phyloP scores from a whole-genome alignment of 2,113 vertebrate genomes.

The Daubentonia madagascariensis region DNA sequence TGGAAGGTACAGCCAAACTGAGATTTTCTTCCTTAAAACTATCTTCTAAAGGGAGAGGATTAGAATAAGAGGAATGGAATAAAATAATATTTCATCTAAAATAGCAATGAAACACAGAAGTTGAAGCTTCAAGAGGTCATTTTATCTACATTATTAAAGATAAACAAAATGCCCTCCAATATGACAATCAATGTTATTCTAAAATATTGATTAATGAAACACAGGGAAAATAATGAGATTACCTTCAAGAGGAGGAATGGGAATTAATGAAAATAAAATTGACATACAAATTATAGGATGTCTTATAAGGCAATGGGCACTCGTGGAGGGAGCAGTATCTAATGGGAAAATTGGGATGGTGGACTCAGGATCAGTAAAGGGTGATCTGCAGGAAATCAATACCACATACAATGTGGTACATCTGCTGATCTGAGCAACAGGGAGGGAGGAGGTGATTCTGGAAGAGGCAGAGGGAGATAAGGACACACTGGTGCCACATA shows the following conservation, averaged over 20 bases:
- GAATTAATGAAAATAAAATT: not conserved
- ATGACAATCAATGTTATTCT: accelerated
- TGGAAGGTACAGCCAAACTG: not conserved
- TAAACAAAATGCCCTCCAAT: not conserved
- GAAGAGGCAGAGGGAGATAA: not conserved
- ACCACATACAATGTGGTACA: accelerated
- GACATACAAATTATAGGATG: not conserved
- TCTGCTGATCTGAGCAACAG: not conserved
- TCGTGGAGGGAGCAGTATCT: accelerated
- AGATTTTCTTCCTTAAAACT: not conserved
- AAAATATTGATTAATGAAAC: not conserved
- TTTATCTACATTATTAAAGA: not conserved
- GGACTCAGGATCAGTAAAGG: not conserved
- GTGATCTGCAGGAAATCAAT: accelerated
- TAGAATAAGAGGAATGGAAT: not conserved
- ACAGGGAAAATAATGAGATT: not conserved
- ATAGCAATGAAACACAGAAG: not conserved
- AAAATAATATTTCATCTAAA: not conserved
- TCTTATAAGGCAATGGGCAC: not conserved
- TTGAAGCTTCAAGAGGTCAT: not conserved
- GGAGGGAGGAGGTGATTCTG: not conserved
- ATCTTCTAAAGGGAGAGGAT: not conserved
- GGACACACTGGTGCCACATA: not conserved
- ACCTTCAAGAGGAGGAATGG: not conserved
- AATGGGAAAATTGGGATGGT: not conserved